phyloP scores from a whole-genome alignment of 2,888 invertebrate genomes.

The Thera obeliscata region DNA sequence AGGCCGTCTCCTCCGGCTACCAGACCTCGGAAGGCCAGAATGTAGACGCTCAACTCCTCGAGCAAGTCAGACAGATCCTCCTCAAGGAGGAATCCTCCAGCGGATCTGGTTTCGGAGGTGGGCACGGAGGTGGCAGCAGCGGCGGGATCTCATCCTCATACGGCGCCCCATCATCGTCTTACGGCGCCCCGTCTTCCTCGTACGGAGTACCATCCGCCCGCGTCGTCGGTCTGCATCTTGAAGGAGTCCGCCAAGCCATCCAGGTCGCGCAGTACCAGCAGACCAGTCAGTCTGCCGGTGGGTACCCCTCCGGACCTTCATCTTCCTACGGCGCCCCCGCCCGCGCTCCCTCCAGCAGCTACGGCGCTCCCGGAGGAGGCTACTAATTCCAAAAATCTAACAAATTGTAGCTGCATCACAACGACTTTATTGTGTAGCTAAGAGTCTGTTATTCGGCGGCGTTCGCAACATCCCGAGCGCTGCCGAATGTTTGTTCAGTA shows the following conservation, averaged over 20 bases:
- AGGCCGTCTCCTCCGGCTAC: slow-evolving; percentile 90
- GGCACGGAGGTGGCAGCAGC: slow-evolving; percentile 85
- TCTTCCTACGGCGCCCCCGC: slow-evolving; percentile 85
- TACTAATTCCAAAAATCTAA: slow-evolving; percentile 66
- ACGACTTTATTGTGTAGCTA: slow-evolving; percentile 43
- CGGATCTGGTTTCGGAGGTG: slow-evolving; percentile 81
- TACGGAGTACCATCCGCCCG: slow-evolving; percentile 76
- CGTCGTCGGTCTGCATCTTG: slow-evolving; percentile 93
- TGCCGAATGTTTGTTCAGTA: slow-evolving; percentile 69
- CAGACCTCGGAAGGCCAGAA: slow-evolving; percentile 93
- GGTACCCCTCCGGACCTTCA: slow-evolving; percentile 70
- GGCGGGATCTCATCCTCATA: slow-evolving; percentile 88
- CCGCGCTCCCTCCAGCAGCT: slow-evolving; percentile 86
- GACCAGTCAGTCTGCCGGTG: slow-evolving; percentile 76
- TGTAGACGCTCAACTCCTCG: slow-evolving; percentile 91
- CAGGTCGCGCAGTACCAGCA: slow-evolving; percentile 94
- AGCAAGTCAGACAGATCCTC: slow-evolving; percentile 93
- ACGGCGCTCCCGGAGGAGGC: slow-evolving; percentile 83
- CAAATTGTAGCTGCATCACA: slow-evolving; percentile 42
- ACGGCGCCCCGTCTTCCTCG: slow-evolving; percentile 86
- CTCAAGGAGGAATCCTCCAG: slow-evolving; percentile 90
- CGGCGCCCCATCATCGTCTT: slow-evolving; percentile 85
- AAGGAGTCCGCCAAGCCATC: slow-evolving; percentile 93
- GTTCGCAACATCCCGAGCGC: slow-evolving; percentile 56
- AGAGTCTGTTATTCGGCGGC: slow-evolving; percentile 63